A percentile compares a stretch with the other conserved stretches of the same genome.
phyloP scores from a whole-genome alignment of 2,888 invertebrate species.

The Xestia rhomboidea region DNA sequence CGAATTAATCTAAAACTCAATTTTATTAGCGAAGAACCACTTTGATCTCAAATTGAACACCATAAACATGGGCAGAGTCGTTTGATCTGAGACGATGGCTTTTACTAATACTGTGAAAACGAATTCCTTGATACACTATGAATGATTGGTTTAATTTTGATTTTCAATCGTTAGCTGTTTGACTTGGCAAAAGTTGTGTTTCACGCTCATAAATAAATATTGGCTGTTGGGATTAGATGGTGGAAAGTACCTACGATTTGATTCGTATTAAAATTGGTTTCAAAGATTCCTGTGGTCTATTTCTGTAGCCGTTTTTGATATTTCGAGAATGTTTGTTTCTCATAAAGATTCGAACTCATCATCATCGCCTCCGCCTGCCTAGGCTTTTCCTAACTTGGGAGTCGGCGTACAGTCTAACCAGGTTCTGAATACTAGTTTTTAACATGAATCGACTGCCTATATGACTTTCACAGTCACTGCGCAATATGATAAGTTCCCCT shows the following conservation, averaged over 20 bases:
- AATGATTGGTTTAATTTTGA: slow-evolving; percentile 33
- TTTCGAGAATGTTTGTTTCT: not conserved
- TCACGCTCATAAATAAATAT: slow-evolving; percentile 52
- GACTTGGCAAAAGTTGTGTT: slow-evolving; percentile 46
- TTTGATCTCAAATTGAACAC: slow-evolving; percentile 39
- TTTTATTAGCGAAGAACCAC: slow-evolving; percentile 30
- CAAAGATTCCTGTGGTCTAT: slow-evolving; percentile 14
- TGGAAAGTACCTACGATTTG: not conserved
- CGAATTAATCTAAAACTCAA: slow-evolving; percentile 17
- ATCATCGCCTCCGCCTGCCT: not conserved
- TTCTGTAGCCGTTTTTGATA: slow-evolving; percentile 3
- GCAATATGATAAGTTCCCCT: not conserved
- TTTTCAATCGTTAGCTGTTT: slow-evolving; percentile 31
- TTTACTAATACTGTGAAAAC: slow-evolving; percentile 42
- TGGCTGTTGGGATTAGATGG: slow-evolving; percentile 4
- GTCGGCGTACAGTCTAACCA: too few species aligned
- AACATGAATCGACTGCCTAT: not conserved
- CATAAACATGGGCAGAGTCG: slow-evolving; percentile 22
- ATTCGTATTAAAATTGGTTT: slow-evolving; percentile 15
- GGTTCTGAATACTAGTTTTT: not conserved
- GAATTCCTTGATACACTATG: slow-evolving; percentile 28
- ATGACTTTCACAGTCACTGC: not conserved
- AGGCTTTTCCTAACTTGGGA: too few species aligned
- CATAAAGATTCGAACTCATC: not conserved
- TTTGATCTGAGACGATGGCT: slow-evolving; percentile 58